Conservation (phyloP, 2,113 vertebrate genomes). For the Psittacus erithacus region DNA sequence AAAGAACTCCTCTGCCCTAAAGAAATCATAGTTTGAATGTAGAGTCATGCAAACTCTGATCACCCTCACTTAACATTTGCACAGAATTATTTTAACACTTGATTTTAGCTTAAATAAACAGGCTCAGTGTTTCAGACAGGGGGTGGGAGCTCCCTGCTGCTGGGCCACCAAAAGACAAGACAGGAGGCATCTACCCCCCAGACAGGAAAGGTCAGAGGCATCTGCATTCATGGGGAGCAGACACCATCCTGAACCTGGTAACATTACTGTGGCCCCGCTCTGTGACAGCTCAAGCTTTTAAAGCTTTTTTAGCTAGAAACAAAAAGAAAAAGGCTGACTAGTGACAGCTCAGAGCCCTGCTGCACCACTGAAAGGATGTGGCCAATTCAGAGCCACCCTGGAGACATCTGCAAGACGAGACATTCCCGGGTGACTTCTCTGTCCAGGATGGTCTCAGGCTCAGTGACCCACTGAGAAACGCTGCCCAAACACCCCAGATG, state of each 20-base stretch:
- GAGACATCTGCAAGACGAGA: slow-evolving; percentile 25
- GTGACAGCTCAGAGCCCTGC: background rate
- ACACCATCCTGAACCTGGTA: background rate
- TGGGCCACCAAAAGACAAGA: background rate
- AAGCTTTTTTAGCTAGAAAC: background rate
- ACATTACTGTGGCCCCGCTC: background rate
- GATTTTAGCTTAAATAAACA: slow-evolving; percentile 36
- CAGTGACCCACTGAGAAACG: background rate
- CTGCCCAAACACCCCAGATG: background rate
- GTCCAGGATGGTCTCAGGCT: background rate
- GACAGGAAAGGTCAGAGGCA: background rate
- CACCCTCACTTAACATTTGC: background rate
- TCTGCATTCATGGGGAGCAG: background rate
- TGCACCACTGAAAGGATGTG: background rate
- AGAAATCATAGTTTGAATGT: background rate
- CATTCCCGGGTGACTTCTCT: fast-evolving
- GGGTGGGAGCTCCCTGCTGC: background rate
- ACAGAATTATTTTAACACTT: slow-evolving; percentile 38
- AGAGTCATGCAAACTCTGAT: background rate
- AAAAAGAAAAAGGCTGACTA: background rate
- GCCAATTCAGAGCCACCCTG: background rate
- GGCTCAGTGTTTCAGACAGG: fast-evolving
- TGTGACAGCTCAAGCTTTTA: background rate
- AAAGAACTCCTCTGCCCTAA: slow-evolving; percentile 23
- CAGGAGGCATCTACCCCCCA: background rate